Percentiles rank a stretch among this genome's conserved stretches.
Evolutionary conservation across 1,140 invertebrate genomes (phyloP).

Genomic region (Zophobas morio): DNA sequence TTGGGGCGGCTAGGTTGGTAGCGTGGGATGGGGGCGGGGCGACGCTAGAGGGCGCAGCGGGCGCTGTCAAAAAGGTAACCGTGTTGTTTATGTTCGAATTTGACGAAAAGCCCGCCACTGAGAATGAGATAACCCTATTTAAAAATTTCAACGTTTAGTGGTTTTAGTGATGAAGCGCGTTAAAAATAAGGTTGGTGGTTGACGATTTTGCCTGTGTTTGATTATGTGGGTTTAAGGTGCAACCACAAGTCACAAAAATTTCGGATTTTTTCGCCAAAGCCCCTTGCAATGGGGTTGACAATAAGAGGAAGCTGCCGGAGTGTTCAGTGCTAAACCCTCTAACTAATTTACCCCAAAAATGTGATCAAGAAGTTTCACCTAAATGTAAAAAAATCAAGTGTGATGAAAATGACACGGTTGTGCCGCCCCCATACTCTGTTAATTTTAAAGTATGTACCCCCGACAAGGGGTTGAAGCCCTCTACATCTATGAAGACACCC

Average conservation of each 20-base stretch:
- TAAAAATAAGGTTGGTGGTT: too few species aligned
- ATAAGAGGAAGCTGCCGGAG: conserved; percentile 15
- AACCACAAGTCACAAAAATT: conserved; percentile 24
- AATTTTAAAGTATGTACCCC: background rate
- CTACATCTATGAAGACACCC: conserved; percentile 17
- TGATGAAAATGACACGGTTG: conserved; percentile 22
- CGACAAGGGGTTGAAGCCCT: conserved; percentile 1
- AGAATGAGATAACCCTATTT: too few species aligned
- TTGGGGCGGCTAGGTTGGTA: background rate
- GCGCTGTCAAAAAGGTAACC: too few species aligned
- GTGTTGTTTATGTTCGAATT: too few species aligned
- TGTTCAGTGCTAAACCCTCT: background rate
- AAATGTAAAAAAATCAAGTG: background rate
- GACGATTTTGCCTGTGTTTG: too few species aligned
- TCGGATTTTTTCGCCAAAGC: conserved; percentile 29
- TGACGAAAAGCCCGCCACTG: too few species aligned
- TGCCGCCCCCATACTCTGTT: too few species aligned
- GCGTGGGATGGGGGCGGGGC: too few species aligned
- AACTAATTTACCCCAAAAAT: background rate
- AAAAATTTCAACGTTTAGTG: too few species aligned
- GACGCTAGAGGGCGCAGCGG: too few species aligned
- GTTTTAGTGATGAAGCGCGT: too few species aligned
- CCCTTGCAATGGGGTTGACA: background rate
- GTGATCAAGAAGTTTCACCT: background rate
- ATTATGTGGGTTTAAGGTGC: too few species aligned